Percentiles rank a stretch among this genome's conserved stretches.
Evolutionary conservation across 1,140 invertebrate genomes (phyloP).

Genomic region (Diprion similis): DNA sequence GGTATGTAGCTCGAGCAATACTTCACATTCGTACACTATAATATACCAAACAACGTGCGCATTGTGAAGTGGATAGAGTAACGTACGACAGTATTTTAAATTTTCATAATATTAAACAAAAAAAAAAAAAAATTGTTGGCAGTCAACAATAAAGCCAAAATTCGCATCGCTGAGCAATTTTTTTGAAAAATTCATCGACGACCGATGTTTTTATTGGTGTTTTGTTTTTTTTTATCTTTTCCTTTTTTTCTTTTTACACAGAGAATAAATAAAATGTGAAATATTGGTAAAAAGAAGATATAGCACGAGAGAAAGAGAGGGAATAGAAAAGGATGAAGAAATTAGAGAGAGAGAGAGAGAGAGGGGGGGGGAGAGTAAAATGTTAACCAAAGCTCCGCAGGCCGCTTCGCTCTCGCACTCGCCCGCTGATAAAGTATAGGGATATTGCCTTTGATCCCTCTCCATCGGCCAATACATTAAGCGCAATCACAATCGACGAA

Average conservation of each 20-base stretch:
- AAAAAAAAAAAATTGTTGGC: too few relatives aligned
- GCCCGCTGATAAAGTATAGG: constrained; percentile 2
- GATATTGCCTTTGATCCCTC: not conserved
- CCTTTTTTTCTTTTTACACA: not conserved
- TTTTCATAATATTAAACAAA: too few relatives aligned
- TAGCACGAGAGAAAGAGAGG: not conserved
- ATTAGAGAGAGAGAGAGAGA: too few relatives aligned
- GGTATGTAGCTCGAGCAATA: too few relatives aligned
- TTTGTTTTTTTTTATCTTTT: not conserved
- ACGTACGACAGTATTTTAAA: too few relatives aligned
- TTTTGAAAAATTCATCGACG: too few relatives aligned
- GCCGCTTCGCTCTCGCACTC: not conserved
- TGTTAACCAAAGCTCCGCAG: not conserved
- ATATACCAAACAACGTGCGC: too few relatives aligned
- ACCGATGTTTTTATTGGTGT: too few relatives aligned
- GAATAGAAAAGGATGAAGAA: not conserved
- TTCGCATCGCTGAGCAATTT: too few relatives aligned
- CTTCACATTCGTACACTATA: too few relatives aligned
- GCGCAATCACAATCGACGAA: constrained; percentile 1
- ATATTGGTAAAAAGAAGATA: not conserved
- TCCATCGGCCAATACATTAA: constrained; percentile 5
- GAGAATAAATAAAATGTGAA: not conserved
- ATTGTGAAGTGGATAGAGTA: too few relatives aligned
- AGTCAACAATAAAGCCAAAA: too few relatives aligned
- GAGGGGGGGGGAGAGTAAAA: not conserved